Base-by-base conservation (phyloP, 2,797 vertebrate genomes). In the Coreius guichenoti region DNA sequence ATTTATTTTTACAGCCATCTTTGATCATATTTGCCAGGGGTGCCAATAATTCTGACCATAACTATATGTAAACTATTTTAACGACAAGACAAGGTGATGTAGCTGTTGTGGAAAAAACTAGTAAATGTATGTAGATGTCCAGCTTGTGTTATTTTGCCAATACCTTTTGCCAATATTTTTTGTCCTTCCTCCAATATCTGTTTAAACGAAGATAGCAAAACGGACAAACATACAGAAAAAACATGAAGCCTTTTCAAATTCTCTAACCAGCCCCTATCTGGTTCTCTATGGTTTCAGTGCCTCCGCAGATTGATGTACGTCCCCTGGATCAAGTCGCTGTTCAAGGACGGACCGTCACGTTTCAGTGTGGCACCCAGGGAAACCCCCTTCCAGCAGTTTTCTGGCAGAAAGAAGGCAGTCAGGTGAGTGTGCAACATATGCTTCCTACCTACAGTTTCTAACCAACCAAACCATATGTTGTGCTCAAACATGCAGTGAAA, bases 351-450 rank as follows among this genome's bases (percentile, higher is more conserved):
- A 97, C 92, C 0, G 94, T 98, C 88, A 95, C 94, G 79, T 99
- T 99, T 92, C 95, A 96, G 75, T 99, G 98, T 11, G 96, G 97
- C 92, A 98, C 97, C 90, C 96, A 94, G 88, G 98, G 98, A 90
- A 99, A 99, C 90, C 98, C 98, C 0, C 97, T 96, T 0, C 98
- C 98, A 0, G 98, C 98, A 7, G 95, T 99, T 76, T 98, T 99
- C 92, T 99, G 98, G 98, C 98, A 99, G 93, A 99, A 98, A 91
- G 97, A 99, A 90, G 98, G 98, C 51, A 99, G 97, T 92, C 98
- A 99, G 96, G 98, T 98, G 93, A 90, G 92, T 83, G 19, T 31
- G n/a, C 70, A 75, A 39, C 13, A 21, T 45, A 13, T 26, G 17
- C 33, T 86, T 76, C 54, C 39, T 56, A 12, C 51, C 13, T 23